phyloP scores from a whole-genome alignment of 2,113 vertebrate species.

The Sus scrofa region DNA sequence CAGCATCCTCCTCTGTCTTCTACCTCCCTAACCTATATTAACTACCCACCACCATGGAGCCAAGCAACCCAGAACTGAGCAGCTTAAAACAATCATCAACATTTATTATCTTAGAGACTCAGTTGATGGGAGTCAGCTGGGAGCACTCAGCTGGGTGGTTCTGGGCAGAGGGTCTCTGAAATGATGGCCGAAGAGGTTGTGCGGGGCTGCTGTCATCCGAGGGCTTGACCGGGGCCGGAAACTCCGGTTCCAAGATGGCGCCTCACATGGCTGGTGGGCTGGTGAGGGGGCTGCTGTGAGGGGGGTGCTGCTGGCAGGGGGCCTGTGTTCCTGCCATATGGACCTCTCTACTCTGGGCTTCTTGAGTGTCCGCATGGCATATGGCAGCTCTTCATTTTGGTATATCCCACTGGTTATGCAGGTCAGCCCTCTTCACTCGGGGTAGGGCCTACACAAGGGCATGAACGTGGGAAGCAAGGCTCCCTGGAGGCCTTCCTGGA shows the following conservation, averaged over 20 bases:
- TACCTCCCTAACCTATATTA: neutral
- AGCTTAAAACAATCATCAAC: neutral
- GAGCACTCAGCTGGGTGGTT: neutral
- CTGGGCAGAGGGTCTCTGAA: neutral
- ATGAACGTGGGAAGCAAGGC: neutral
- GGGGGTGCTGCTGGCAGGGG: neutral
- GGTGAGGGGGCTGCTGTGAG: no score
- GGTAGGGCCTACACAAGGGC: rapidly evolving
- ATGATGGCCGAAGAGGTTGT: no score
- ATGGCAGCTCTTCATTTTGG: neutral
- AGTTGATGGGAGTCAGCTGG: neutral
- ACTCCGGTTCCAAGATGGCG: no score
- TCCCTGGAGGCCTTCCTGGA: neutral
- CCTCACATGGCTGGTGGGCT: rapidly evolving
- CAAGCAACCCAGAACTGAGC: neutral
- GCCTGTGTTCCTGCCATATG: neutral
- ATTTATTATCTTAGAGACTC: no score
- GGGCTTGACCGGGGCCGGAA: neutral
- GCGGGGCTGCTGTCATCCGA: rapidly evolving
- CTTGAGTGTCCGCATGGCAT: neutral
- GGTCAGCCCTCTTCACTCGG: rapidly evolving
- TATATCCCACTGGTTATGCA: neutral
- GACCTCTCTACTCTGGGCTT: neutral
- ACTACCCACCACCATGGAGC: neutral
- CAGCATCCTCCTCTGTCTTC: neutral